Evolutionary conservation across 1,140 invertebrate genomes (phyloP).

Genomic region (Drosophila rhopaloa): DNA sequence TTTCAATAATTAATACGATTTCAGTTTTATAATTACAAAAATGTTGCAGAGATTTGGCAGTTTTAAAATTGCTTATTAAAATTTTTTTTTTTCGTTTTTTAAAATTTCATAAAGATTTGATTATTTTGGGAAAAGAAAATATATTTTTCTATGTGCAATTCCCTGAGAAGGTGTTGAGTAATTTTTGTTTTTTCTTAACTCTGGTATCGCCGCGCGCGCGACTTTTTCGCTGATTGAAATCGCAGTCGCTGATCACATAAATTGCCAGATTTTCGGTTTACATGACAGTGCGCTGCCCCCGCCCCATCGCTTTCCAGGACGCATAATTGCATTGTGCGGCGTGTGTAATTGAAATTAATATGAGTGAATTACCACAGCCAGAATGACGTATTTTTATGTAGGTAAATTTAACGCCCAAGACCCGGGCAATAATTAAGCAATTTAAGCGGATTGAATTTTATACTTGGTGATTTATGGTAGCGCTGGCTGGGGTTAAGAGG

Average conservation of each 20-base stretch:
- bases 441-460: constrained; percentile 81
- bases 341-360: constrained; percentile 84
- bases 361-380: constrained; percentile 72
- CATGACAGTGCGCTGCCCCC: constrained; percentile 53
- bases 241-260: constrained; percentile 78
- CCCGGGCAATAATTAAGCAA: constrained; percentile 79
- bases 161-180: constrained; percentile 71
- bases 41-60: no score
- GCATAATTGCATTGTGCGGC: constrained; percentile 82
- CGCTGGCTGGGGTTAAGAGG: constrained; percentile 49
- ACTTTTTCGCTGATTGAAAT: constrained; percentile 74
- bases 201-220: constrained; percentile 24
- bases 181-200: constrained; percentile 50
- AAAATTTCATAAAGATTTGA: no score
- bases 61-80: no score
- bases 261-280: constrained; percentile 81
- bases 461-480: constrained; percentile 69
- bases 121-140: no score
- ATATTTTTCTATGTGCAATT: constrained; percentile 17
- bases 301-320: constrained; percentile 23
- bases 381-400: constrained; percentile 77
- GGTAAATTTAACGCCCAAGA: constrained; percentile 70
- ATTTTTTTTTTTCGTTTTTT: no score
- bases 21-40: no score
- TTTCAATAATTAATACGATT: no score